Evolutionary conservation across 2,888 invertebrate species (phyloP), one percentile per base, ranked within the genome.

Genomic region (Tyria jacobaeae): DNA sequence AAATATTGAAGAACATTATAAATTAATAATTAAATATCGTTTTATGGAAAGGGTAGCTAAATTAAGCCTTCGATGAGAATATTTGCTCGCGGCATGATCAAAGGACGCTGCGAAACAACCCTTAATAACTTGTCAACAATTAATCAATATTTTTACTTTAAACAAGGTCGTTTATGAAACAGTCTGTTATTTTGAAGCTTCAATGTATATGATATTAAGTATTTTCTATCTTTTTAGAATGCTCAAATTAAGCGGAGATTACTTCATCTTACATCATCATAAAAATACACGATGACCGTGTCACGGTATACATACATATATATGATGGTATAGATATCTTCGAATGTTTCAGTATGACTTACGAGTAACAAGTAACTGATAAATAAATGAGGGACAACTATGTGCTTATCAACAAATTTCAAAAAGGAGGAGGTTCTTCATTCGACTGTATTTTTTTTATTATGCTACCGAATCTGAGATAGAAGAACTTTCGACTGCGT

Each of bases 11-110:
- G 3, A 47, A 69, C 51, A 72, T 64, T 62, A 58, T 50, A 57
- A 64, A 66, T 54, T 59, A 62, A 51, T 75, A 64, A 76, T 73
- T 70, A 64, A 72, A 73, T 76, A 64, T 60, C 44, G 49, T 21
- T 21, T 66, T 63, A 56, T 62, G 48, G 41, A 67, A 64, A 65
- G 67, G 41, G 59, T 58, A 50, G 57, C 52, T 65, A 76, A 62
- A 67, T 76, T 60, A 67, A 70, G 47, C 57, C 44, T 49, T 55
- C 17, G 12, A 27, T 1, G 65, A 56, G n/a, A 69, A 70, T 67
- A 70, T 64, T 61, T 55, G 31, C 51, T 34, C 34, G 41, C 52
- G 31, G 53, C 48, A 53, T 37, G 76, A 73, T 73, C 73, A 73
- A 76, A 73, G 73, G 59, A 31, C 21, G 24, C 17, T 47, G 7